Evolutionary conservation across 1,140 invertebrate genomes (phyloP), one percentile per base, ranked within the genome.

Genomic region (Cepaea nemoralis): DNA sequence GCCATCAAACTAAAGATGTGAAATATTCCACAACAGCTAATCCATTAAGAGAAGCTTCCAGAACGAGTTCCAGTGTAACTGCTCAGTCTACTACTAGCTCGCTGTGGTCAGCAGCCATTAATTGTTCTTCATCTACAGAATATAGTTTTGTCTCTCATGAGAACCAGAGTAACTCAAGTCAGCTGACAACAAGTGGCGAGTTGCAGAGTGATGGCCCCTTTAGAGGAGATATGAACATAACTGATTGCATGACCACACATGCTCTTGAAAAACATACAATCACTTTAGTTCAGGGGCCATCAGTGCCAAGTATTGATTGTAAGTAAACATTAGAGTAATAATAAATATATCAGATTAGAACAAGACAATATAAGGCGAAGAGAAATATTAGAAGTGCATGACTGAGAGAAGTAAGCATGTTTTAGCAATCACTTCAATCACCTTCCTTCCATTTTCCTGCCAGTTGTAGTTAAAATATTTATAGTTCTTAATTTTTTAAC

Each of bases 201-300:
- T 31, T 27, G 33, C 10, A 31, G n/a, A 31, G 22, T 31, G 27
- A 16, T 31, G 59, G 59, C 33, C 59, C 27, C n/a, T 8, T 27
- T 19, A 63, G 27, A 16, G 59, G 33, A 5, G 22, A 63, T 2
- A 31, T n/a, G 27, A 12, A 6, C n/a, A 45, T n/a, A 45, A 71
- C 33, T 45, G 40, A 75, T 37, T 75, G 73, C 73, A n/a, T 75
- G 73, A 75, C 73, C 45, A 75, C 73, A 35, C 73, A 75, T 12
- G 1, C 73, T 75, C 14, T 75, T 2, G 73, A 75, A 45, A 75
- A 75, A 50, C 40, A 75, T 16, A 27, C 8, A 33, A 31, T 35
- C n/a, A 75, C 73, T 22, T 35, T 75, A 31, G 33, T 6, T 50
- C 73, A 75, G 31, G 24, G 39, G 10, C 33, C 45, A 12, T 50